Evolutionary conservation across 2,113 vertebrate species (phyloP), one percentile per base, ranked within the genome.

Genomic region (Neoarius graeffei): DNA sequence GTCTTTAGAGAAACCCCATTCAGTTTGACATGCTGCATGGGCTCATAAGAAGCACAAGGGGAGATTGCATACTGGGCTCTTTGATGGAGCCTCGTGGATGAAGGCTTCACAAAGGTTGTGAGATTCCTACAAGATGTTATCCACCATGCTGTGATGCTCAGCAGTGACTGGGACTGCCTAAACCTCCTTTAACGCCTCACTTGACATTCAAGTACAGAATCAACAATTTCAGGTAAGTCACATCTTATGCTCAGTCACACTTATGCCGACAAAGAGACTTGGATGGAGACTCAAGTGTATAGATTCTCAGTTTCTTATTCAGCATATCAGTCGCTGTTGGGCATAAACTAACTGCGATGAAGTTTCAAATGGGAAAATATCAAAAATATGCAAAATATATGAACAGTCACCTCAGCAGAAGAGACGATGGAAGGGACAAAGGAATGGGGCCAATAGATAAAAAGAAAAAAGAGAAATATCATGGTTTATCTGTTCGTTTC

Each of bases 361-460:
- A 17, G 52, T 30, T 56, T n/a, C 5, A 1, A 80, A 57, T 57
- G 52, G 14, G 9, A 42, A 42, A 42, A 42, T n/a, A 13, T 10
- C 56, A 57, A 57, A 57, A 57, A 57, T 57, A 13, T 80, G 20
- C 52, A 80, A 27, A 56, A 17, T 23, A 74, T 42, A 48, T 50
- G 73, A 50, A 17, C 5, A 15, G 25, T 79, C 25, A 7, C 52
- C 25, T 56, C 5, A 27, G 10, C 52, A 56, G 17, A 15, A 80
- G 6, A 17, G 52, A 56, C 7, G 5, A 57, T 57, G 6, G 30
- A 73, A 73, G 30, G 25, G n/a, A 30, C n/a, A 79, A 81, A 85
- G 85, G 54, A 83, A 90, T 48, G 57, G 88, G 88, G 91, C 92
- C 89, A 89, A 90, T 87, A 93, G 89, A 93, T 90, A 89, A 84